Base-by-base conservation (phyloP, 2,888 invertebrate genomes). In the Luperina testacea region DNA sequence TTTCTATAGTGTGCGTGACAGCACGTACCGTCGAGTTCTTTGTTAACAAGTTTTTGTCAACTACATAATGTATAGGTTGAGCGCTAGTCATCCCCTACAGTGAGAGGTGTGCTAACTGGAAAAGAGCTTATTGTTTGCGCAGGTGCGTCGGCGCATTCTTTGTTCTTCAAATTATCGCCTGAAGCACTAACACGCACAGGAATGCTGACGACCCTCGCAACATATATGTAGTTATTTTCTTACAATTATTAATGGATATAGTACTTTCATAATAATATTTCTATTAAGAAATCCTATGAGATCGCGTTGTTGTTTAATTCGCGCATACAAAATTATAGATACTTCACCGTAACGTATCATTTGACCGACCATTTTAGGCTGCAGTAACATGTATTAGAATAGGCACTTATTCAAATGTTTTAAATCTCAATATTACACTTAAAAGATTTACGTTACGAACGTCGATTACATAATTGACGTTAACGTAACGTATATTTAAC, bases 91-190 rank as follows among this genome's bases (percentile, higher is more conserved):
- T 91, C 93, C 93, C 92, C 91, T 83, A 86, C 88, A 85, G 85
- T 84, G 88, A 87, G 86, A 89, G 89, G 90, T 90, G 91, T 90
- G 93, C 93, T 95, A 94, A 94, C 93, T 93, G 91, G 93, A 92
- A 93, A 93, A 93, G 93, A 93, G 92, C 92, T 85, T 90, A 90
- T 90, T 96, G 95, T 96, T 96, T 95, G 95, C 92, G 93, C 96
- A 96, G 96, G 96, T 96, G 97, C 93, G 90, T 84, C 88, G 90
- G 90, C 90, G 92, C 92, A 92, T 90, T 93, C 96, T 96, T 96
- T 96, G 96, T 95, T 96, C 95, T 95, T 90, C 84, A 93, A 95
- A 96, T 97, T 96, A 96, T 94, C 96, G 93, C 92, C 92, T 86
- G 86, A 87, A 88, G 89, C 90, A 88, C 92, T 90, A 90, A 91